Conservation (phyloP, 2,113 vertebrate species). For the Cacatua alba region DNA sequence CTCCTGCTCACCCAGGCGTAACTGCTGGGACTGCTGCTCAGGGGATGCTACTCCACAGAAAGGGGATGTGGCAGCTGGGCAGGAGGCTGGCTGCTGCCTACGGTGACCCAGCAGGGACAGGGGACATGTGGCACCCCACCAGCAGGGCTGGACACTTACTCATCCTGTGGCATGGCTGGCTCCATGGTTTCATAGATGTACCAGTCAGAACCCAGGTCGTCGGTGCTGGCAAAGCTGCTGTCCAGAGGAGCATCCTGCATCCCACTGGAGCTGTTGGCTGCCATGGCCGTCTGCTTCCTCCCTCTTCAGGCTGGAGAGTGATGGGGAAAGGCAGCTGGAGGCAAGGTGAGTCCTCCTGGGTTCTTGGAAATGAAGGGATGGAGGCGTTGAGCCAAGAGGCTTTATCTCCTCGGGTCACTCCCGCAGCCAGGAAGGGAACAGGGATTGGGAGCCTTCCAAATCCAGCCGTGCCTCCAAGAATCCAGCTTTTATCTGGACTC, state of each 20-base stretch:
- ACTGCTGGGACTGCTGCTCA: neutral
- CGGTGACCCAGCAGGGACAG: neutral
- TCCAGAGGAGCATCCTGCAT: neutral
- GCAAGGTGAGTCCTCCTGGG: neutral
- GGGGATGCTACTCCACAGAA: neutral
- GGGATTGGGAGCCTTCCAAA: neutral
- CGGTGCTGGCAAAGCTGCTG: neutral
- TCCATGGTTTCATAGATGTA: constrained; percentile 68
- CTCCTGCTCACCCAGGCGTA: accelerated
- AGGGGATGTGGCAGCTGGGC: neutral
- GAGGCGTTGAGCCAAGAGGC: neutral
- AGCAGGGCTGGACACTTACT: constrained; percentile 55
- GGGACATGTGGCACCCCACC: accelerated
- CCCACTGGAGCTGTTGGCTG: neutral
- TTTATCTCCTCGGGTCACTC: neutral
- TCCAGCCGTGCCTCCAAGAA: neutral
- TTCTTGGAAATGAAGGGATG: neutral
- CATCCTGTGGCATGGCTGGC: neutral
- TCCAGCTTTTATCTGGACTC: constrained; percentile 19
- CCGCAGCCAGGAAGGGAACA: neutral
- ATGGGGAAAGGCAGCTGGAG: neutral
- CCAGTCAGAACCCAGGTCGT: constrained; percentile 54
- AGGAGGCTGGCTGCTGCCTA: neutral
- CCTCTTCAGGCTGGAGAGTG: neutral
- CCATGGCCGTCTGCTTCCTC: constrained; percentile 21